Evolutionary conservation across 2,888 invertebrate species (phyloP).

Genomic region (Apamea crenata): DNA sequence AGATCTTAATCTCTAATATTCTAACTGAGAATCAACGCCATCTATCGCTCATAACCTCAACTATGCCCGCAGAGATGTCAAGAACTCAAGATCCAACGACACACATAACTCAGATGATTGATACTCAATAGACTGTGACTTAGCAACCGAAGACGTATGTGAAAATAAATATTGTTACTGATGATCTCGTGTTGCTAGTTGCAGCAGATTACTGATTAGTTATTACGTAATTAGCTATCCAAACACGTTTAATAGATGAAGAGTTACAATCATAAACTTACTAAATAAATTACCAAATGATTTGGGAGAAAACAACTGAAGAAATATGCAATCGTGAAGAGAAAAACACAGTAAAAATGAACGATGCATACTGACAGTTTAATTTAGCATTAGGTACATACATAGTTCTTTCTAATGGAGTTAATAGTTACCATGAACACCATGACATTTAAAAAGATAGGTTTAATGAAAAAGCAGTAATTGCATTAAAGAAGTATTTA

Average conservation of each 20-base stretch:
- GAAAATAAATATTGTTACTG: constrained; percentile 38
- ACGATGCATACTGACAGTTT: not conserved
- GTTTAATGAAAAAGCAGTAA: no score
- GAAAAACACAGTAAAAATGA: not conserved
- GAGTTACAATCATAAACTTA: not conserved
- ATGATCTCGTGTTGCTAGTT: constrained; percentile 23
- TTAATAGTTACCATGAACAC: no score
- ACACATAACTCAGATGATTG: constrained; percentile 49
- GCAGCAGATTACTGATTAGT: not conserved
- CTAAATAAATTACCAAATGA: not conserved
- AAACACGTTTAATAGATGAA: not conserved
- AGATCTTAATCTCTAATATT: constrained; percentile 35
- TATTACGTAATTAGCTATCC: not conserved
- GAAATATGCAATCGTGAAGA: no score
- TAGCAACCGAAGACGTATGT: constrained; percentile 38
- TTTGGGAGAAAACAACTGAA: not conserved
- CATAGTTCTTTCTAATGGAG: no score
- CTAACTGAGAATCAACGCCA: constrained; percentile 40
- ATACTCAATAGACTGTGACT: constrained; percentile 55
- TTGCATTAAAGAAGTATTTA: no score
- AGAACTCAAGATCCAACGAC: constrained; percentile 30
- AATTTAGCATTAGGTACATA: no score
- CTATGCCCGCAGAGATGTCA: constrained; percentile 10
- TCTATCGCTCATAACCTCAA: constrained; percentile 54
- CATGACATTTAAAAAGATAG: no score